Conservation (phyloP, 35 echinoderm and acorn worm genomes). For the Apostichopus parvimensis region DNA sequence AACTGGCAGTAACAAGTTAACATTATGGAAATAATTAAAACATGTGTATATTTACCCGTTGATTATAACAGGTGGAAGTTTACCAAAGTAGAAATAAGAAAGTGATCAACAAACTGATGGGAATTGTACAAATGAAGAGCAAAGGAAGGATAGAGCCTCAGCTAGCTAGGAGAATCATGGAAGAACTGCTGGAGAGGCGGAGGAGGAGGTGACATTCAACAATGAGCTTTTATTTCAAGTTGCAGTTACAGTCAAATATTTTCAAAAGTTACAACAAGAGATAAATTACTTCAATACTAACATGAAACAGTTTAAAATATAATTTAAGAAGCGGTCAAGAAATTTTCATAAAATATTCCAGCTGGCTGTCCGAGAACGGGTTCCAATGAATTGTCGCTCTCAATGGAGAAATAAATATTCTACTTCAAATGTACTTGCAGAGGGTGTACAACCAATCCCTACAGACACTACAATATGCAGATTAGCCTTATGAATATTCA, state of each 20-base stretch:
- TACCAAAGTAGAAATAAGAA: slow-evolving; percentile 70
- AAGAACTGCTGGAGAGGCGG: background rate
- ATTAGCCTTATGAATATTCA: no score
- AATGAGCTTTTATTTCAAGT: background rate
- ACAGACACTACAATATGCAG: no score
- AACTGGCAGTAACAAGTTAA: background rate
- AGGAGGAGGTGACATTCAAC: background rate
- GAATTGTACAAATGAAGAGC: slow-evolving; percentile 75
- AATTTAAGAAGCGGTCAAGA: background rate
- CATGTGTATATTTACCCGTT: background rate
- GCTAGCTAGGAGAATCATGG: slow-evolving; percentile 16
- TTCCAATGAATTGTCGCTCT: no score
- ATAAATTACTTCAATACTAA: background rate
- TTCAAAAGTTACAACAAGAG: background rate
- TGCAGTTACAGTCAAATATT: background rate
- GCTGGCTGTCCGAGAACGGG: no score
- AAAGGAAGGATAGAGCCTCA: slow-evolving; percentile 74
- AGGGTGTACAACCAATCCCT: no score
- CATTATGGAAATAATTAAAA: no score
- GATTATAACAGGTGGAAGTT: slow-evolving; percentile 55
- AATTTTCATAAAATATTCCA: no score
- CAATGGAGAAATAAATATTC: no score
- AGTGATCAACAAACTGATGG: slow-evolving; percentile 84
- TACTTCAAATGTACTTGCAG: no score
- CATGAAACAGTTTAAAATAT: background rate